Conservation (phyloP, 1,140 invertebrate species). For the Neoseiulus cucumeris region DNA sequence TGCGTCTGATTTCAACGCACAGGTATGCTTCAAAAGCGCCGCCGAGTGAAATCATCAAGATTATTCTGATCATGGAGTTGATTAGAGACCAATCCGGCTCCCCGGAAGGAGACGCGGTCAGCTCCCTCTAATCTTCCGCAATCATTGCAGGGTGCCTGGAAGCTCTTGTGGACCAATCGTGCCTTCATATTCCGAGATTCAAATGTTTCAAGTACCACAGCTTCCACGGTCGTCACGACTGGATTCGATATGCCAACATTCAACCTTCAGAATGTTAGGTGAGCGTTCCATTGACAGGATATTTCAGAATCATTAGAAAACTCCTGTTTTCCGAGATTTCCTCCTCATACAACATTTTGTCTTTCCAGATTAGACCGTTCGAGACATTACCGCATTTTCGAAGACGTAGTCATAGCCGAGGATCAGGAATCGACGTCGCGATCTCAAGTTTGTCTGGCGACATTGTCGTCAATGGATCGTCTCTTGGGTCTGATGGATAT, state of each 20-base stretch:
- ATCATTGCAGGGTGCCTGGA: background rate
- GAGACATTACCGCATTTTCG: background rate
- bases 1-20: background rate
- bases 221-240: background rate
- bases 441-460: conserved; percentile 47
- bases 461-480: conserved; percentile 59
- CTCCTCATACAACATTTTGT: too few relatives aligned
- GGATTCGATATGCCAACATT: conserved; percentile 8
- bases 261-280: background rate
- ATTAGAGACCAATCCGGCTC: too few relatives aligned
- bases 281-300: too few relatives aligned
- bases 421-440: background rate
- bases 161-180: background rate
- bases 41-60: background rate
- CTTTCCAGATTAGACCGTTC: conserved; percentile 7
- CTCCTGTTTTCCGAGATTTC: too few relatives aligned
- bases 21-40: too few relatives aligned
- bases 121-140: too few relatives aligned
- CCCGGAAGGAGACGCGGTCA: too few relatives aligned
- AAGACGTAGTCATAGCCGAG: conserved; percentile 1
- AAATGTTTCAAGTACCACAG: background rate
- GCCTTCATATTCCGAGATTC: background rate
- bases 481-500: conserved; percentile 48
- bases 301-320: too few relatives aligned
- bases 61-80: too few relatives aligned